These are phyloP conservation scores for Osmerus eperlanus DNA, from an alignment of 2,113 vertebrate species.

Conservation along the genomic window DNA sequence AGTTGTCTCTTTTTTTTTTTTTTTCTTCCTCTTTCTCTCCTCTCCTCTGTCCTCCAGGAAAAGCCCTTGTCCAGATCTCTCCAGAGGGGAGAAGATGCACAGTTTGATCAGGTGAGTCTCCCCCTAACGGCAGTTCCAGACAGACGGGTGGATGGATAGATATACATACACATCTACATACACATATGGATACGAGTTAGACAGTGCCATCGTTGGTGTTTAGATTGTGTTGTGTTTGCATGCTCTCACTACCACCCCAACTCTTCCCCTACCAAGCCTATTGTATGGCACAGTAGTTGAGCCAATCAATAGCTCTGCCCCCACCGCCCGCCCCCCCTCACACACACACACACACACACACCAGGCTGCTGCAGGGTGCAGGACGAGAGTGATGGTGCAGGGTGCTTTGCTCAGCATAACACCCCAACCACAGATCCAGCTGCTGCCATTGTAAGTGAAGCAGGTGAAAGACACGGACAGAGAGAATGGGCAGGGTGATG, in stretches of 20 bases:
- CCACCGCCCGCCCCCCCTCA: too few species aligned
- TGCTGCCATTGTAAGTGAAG: conserved; percentile 58
- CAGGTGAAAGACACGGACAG: not conserved
- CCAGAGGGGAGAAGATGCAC: conserved; percentile 97
- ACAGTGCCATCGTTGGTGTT: too few species aligned
- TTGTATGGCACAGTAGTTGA: too few species aligned
- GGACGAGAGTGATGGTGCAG: not conserved
- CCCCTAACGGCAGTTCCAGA: not conserved
- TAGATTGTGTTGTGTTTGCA: too few species aligned
- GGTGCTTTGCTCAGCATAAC: conserved; percentile 71
- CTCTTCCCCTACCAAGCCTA: too few species aligned
- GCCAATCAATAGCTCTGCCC: too few species aligned
- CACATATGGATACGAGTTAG: too few species aligned
- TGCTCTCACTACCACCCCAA: too few species aligned
- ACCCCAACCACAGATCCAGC: conserved; percentile 66
- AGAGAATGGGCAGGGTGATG: conserved; percentile 16
- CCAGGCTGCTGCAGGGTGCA: conserved; percentile 47
- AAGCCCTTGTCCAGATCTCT: conserved; percentile 95
- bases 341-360: too few species aligned
- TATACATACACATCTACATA: too few species aligned
- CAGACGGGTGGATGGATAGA: too few species aligned
- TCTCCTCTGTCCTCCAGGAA: conserved; percentile 74
- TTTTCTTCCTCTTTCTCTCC: not conserved
- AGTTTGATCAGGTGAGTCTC: conserved; percentile 95
- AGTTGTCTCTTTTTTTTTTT: not conserved